These are phyloP conservation scores for Phaethon lepturus DNA, from an alignment of 2,113 vertebrate species.

Conservation along the genomic window DNA sequence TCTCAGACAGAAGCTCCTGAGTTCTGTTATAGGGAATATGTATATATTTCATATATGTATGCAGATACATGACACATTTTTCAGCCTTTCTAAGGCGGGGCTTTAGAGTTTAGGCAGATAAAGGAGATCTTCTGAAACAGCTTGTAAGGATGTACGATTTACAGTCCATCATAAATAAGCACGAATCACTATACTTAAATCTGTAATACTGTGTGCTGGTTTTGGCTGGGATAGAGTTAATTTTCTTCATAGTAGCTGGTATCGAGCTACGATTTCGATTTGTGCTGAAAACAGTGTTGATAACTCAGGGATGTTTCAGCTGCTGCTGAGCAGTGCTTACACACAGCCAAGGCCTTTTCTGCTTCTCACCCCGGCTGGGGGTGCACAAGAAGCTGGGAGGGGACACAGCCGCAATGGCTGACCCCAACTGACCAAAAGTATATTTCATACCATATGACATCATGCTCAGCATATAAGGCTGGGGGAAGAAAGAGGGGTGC, in stretches of 20 bases:
- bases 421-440: not conserved
- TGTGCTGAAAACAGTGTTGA: not conserved
- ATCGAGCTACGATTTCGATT: not conserved
- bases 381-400: not conserved
- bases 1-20: not conserved
- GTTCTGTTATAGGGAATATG: not conserved
- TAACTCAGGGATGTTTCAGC: not conserved
- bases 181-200: not conserved
- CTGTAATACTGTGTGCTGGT: not conserved
- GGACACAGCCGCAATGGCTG: not conserved
- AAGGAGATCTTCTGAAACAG: not conserved
- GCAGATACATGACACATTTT: not conserved
- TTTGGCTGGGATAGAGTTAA: not conserved
- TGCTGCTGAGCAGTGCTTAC: not conserved
- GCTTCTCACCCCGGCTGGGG: not conserved
- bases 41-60: not conserved
- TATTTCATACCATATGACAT: rapidly evolving
- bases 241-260: not conserved
- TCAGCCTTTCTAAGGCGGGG: not conserved
- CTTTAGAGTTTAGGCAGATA: not conserved
- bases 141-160: not conserved
- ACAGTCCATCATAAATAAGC: conserved; percentile 1
- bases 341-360: not conserved
- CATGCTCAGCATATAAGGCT: not conserved
- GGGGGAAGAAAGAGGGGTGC: not conserved